A percentile compares a stretch with the other conserved stretches of the same genome.
phyloP scores from a whole-genome alignment of 2,113 vertebrate species.

The Clarias gariepinus region DNA sequence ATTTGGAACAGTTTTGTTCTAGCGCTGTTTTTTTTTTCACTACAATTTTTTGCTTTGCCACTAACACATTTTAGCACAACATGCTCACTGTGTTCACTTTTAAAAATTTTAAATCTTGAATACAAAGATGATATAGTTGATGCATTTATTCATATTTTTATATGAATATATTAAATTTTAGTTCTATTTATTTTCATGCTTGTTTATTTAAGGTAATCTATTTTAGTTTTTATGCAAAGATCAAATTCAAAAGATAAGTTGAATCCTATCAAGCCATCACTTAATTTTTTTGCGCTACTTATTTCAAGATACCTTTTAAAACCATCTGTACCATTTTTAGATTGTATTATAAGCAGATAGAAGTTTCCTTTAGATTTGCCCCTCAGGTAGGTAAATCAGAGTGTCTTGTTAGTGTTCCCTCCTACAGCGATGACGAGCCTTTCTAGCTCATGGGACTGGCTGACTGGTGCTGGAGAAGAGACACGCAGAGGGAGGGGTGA shows the following conservation, averaged over 20 bases:
- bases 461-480: slow-evolving; percentile 37
- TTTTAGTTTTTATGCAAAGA: too few relatives aligned
- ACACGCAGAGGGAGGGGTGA: slow-evolving; percentile 4
- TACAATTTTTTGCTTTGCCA: slow-evolving; percentile 13
- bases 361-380: slow-evolving; percentile 16
- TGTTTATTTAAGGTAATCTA: too few relatives aligned
- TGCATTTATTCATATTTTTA: too few relatives aligned
- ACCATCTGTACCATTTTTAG: not conserved
- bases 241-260: not conserved
- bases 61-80: not conserved
- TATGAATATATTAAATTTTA: too few relatives aligned
- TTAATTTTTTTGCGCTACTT: not conserved
- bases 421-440: slow-evolving; percentile 56
- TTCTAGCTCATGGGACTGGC: slow-evolving; percentile 70
- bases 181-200: too few relatives aligned
- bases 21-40: slow-evolving; percentile 11
- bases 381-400: not conserved
- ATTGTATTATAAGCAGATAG: not conserved
- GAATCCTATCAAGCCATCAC: not conserved
- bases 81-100: not conserved
- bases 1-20: slow-evolving; percentile 48
- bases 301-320: not conserved
- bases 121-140: not conserved
- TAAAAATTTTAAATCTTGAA: not conserved
- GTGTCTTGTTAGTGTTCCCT: slow-evolving; percentile 5